Base-by-base conservation (phyloP, 1,140 invertebrate species). In the Drosophila miranda region DNA sequence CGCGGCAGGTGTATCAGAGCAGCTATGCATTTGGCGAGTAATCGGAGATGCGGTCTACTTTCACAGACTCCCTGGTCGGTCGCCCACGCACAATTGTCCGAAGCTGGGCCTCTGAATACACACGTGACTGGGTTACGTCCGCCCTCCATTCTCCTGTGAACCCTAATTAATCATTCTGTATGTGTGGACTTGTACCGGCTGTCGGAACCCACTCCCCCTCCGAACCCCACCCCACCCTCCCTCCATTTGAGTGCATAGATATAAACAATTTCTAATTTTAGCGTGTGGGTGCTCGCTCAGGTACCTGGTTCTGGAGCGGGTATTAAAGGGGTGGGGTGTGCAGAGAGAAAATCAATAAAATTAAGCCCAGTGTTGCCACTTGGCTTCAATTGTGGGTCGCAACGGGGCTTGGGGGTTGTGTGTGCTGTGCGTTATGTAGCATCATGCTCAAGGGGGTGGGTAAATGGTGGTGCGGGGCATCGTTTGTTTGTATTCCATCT, bases 281-380 rank as follows among this genome's bases (percentile, higher is more conserved):
- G 61, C 58, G 28, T 42, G 41, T 42, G 41, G 52, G 26, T 56
- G 46, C 51, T 52, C 16, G 50, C 54, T 48, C 74, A 74, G 77
- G 69, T 74, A 73, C 60, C 38, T 53, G 46, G 42, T 42, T 43
- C 23, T 45, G 14, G 6, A 26, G 53, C 41, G 42, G 42, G 48
- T 63, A 63, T 64, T 6, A 48, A 23, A 59, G 59, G 59, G 62
- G 41, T 9, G 43, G 41, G 62, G 68, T 67, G 70, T n/a, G 49
- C n/a, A 30, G 38, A 30, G 41, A 44, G 50, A 87, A 86, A 86
- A 86, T 86, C 81, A 75, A 86, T 86, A 87, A 64, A 64, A 68
- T 66, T 78, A 82, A 82, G 81, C 74, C 70, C 69, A 75, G 81
- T 80, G 79, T 42, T 84, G 81, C 76, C 81, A 79, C 58, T 75